These are phyloP conservation scores for Ctenopoma kingsleyae DNA, from an alignment of 2,797 vertebrate genomes.

Conservation along the genomic window DNA sequence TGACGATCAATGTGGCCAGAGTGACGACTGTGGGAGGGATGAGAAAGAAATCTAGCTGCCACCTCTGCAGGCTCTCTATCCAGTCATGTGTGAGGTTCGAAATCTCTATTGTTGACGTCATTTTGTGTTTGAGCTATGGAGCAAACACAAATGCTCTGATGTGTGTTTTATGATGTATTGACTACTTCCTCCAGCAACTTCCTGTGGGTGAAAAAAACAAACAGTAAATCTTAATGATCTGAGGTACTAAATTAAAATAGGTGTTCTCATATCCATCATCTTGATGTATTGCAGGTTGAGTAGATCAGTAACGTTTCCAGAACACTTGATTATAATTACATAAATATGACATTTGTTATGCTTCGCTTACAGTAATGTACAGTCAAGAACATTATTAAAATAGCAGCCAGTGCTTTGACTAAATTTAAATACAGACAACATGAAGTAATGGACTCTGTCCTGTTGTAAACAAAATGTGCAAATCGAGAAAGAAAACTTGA, in stretches of 20 bases:
- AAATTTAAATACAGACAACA: slow-evolving; percentile 14
- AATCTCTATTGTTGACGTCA: slow-evolving; percentile 36
- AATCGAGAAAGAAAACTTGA: neutral
- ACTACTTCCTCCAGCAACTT: slow-evolving; percentile 16
- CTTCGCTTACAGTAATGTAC: neutral
- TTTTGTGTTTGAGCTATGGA: slow-evolving; percentile 9
- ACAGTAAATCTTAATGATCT: neutral
- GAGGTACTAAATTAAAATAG: too few species aligned
- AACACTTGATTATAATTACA: neutral
- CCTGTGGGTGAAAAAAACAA: slow-evolving; percentile 37
- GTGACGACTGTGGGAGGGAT: slow-evolving; percentile 80
- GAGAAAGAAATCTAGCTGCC: slow-evolving; percentile 76
- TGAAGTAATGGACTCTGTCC: neutral
- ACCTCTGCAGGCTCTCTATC: slow-evolving; percentile 57
- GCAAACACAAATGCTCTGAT: neutral
- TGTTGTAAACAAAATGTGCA: neutral
- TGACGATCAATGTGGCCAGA: slow-evolving; percentile 75
- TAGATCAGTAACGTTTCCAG: neutral
- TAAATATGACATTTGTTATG: neutral
- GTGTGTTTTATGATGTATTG: slow-evolving; percentile 8
- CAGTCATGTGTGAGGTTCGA: slow-evolving; percentile 70
- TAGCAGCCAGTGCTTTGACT: neutral
- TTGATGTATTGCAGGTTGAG: neutral
- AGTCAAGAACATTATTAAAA: neutral
- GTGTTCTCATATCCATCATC: neutral